phyloP scores from a whole-genome alignment of 37 sponge, comb jelly and placozoan genomes.

The Agelas oroides region DNA sequence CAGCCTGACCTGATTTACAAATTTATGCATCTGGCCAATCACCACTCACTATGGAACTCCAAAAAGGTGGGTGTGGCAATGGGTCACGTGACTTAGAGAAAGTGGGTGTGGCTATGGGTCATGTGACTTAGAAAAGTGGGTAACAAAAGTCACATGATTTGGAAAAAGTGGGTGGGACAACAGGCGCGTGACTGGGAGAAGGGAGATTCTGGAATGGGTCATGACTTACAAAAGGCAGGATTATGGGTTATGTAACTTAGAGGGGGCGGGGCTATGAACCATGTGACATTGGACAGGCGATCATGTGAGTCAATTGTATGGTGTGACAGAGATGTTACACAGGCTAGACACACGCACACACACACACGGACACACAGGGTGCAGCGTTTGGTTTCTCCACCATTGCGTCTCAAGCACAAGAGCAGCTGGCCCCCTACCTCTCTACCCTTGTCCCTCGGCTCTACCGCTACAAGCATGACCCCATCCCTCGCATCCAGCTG shows the following conservation, averaged over 20 bases:
- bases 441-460: constrained; percentile 77
- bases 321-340: neutral
- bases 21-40: constrained; percentile 91
- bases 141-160: no score
- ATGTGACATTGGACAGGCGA: no score
- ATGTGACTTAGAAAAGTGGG: no score
- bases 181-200: no score
- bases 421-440: constrained; percentile 81
- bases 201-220: no score
- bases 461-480: constrained; percentile 90
- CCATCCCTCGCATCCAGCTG: constrained; percentile 74
- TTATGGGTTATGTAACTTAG: no score
- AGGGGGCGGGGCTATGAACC: no score
- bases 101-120: no score
- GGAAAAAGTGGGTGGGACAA: no score
- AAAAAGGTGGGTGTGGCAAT: constrained; percentile 61
- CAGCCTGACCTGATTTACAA: constrained; percentile 93
- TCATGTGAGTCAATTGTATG: no score
- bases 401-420: constrained; percentile 73
- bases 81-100: no score
- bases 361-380: constrained; percentile 49
- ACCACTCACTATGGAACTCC: constrained; percentile 89
- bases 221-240: no score
- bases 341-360: neutral
- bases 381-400: constrained; percentile 83